A percentile compares a stretch with the other conserved stretches of the same genome.
Evolutionary conservation across 2,888 invertebrate species (phyloP).

Genomic region (Drosophila parthenogenetica): DNA sequence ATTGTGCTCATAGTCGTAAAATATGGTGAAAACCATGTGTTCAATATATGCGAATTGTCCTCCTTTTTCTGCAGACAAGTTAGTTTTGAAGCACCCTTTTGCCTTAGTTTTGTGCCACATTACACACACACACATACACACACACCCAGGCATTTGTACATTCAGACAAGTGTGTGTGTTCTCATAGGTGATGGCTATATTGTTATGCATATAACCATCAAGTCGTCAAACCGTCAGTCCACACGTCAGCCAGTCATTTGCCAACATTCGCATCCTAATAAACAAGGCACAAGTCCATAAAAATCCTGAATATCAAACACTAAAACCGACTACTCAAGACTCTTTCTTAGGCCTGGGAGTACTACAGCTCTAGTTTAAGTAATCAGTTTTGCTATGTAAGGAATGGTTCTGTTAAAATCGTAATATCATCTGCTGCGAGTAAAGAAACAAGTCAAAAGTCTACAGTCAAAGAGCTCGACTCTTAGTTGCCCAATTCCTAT

Average conservation of each 20-base stretch:
- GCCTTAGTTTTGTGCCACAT: constrained; percentile 57
- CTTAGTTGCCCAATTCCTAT: too few species aligned
- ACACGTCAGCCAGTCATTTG: constrained; percentile 57
- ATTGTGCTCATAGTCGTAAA: constrained; percentile 32
- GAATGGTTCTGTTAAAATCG: too few species aligned
- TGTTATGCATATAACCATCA: constrained; percentile 67
- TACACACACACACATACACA: constrained; percentile 15
- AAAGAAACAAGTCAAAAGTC: too few species aligned
- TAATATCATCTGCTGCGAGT: too few species aligned
- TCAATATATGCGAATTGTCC: constrained; percentile 43
- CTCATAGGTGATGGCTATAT: constrained; percentile 59
- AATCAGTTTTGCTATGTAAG: too few species aligned
- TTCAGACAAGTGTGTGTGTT: neutral
- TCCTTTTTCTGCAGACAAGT: constrained; percentile 34
- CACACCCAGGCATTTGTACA: neutral
- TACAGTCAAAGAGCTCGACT: too few species aligned
- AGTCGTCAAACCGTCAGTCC: constrained; percentile 46
- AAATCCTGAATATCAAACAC: constrained; percentile 3
- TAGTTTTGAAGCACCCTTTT: constrained; percentile 34
- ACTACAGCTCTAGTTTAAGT: too few species aligned
- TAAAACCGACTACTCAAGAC: constrained; percentile 29
- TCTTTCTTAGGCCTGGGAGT: constrained; percentile 9
- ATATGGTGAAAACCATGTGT: constrained; percentile 37
- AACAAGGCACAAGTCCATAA: constrained; percentile 44
- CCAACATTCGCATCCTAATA: constrained; percentile 67